Percentiles rank a stretch among this genome's conserved stretches.
phyloP scores from a whole-genome alignment of 2,113 vertebrate genomes.

The Canis aureus region DNA sequence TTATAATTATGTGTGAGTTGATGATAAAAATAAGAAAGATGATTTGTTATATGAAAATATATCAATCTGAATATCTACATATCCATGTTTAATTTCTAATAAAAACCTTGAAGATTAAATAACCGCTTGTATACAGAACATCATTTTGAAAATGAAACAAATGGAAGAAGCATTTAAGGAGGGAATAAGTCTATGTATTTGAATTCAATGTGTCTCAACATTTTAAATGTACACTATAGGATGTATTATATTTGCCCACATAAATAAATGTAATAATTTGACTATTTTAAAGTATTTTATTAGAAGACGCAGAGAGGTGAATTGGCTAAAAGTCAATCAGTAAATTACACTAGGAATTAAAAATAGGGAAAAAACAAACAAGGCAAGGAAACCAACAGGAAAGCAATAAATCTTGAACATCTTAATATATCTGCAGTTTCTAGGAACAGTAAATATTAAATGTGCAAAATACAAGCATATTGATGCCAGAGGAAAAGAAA shows the following conservation, averaged over 20 bases:
- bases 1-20: conserved; percentile 51
- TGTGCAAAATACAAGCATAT: not conserved
- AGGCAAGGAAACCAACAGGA: not conserved
- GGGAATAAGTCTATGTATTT: not conserved
- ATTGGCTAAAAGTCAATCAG: not conserved
- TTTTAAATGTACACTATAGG: not conserved
- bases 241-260: not conserved
- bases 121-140: not conserved
- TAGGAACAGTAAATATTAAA: not conserved
- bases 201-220: not conserved
- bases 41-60: conserved; percentile 17
- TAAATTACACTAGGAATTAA: not conserved
- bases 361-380: not conserved
- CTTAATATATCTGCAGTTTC: not conserved
- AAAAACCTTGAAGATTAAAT: not conserved
- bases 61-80: not conserved
- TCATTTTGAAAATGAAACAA: not conserved
- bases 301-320: not conserved
- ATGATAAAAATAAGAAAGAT: conserved; percentile 48
- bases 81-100: conserved; percentile 33
- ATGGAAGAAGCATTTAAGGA: not conserved
- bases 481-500: not conserved
- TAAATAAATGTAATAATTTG: not conserved
- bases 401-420: not conserved
- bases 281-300: not conserved